These are phyloP conservation scores for Seira ritae DNA, from an alignment of 2,888 invertebrate genomes.

Conservation along the genomic window DNA sequence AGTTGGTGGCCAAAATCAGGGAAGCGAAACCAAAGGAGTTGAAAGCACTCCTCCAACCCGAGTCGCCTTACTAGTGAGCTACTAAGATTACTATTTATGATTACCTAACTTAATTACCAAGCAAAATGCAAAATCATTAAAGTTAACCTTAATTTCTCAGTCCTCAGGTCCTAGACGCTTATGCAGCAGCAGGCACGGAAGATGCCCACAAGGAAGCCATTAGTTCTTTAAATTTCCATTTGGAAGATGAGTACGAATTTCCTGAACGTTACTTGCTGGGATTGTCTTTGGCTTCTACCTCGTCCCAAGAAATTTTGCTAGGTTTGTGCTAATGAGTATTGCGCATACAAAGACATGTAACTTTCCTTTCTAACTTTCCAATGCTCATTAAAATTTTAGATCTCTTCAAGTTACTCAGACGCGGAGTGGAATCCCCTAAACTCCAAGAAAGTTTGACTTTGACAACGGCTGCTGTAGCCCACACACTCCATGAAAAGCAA, in stretches of 20 bases:
- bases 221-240: constrained; percentile 80
- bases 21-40: constrained; percentile 80
- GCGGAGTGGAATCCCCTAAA: constrained; percentile 79
- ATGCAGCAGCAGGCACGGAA: constrained; percentile 83
- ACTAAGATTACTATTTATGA: too few relatives aligned
- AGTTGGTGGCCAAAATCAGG: constrained; percentile 81
- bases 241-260: constrained; percentile 78
- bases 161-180: constrained; percentile 82
- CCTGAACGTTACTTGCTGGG: constrained; percentile 86
- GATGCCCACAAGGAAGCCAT: constrained; percentile 83
- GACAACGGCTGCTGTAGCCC: constrained; percentile 81
- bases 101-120: background rate
- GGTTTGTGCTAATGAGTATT: constrained; percentile 73
- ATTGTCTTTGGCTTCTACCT: constrained; percentile 82
- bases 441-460: constrained; percentile 83
- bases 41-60: constrained; percentile 78
- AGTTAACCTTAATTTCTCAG: too few relatives aligned
- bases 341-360: too few relatives aligned
- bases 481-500: constrained; percentile 74
- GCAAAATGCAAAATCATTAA: constrained; percentile 55
- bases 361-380: too few relatives aligned
- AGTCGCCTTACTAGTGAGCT: constrained; percentile 71
- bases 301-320: constrained; percentile 78
- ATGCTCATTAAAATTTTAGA: constrained; percentile 75
- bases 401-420: constrained; percentile 76